phyloP scores from a whole-genome alignment of 2,888 invertebrate genomes.

The Magallana nippona region DNA sequence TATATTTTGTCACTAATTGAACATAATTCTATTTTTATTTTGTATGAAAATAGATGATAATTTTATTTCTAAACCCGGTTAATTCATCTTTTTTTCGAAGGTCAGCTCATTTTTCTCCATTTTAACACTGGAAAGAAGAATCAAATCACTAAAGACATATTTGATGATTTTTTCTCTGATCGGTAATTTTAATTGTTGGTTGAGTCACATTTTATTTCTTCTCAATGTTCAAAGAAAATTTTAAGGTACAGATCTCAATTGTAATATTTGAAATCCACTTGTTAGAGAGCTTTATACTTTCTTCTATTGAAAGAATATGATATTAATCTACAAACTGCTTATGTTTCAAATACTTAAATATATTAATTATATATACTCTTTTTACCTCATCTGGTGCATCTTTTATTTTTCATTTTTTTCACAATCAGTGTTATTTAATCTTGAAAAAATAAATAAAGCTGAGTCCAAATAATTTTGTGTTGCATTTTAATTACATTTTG shows the following conservation, averaged over 20 bases:
- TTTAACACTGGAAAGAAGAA: background rate
- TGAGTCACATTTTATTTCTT: too few species aligned
- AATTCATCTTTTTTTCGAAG: background rate
- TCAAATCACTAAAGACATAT: too few species aligned
- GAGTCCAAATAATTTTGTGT: background rate
- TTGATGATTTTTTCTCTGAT: too few species aligned
- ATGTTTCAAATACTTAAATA: background rate
- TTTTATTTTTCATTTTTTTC: constrained; percentile 3
- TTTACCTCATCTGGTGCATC: constrained; percentile 27
- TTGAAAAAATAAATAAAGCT: constrained; percentile 5
- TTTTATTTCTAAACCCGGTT: constrained; percentile 23
- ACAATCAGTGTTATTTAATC: constrained; percentile 28
- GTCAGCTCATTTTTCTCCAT: background rate
- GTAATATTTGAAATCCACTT: constrained; percentile 19
- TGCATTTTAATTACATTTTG: background rate
- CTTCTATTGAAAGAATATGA: background rate
- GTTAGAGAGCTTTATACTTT: background rate
- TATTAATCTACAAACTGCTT: constrained; percentile 31
- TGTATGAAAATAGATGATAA: constrained; percentile 21
- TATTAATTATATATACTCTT: background rate
- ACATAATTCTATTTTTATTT: constrained; percentile 14
- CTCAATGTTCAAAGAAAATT: background rate
- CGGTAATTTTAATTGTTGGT: too few species aligned
- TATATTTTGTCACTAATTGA: background rate
- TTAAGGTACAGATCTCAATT: constrained; percentile 7